Conservation (phyloP, 2,797 vertebrate genomes). For the Trachurus trachurus region DNA sequence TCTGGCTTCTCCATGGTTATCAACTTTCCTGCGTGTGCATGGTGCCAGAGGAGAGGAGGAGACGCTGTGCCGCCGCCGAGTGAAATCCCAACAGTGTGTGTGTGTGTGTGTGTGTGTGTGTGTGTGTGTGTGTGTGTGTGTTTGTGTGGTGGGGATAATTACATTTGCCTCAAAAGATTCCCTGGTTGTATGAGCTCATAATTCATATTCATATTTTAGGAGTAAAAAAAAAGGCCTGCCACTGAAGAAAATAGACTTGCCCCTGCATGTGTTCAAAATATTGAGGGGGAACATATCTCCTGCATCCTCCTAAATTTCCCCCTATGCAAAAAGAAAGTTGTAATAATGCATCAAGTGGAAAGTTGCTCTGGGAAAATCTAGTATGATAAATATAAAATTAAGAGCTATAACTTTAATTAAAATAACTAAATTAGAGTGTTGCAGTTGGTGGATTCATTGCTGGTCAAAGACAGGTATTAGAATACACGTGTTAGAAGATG, state of each 20-base stretch:
- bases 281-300: background rate
- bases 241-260: background rate
- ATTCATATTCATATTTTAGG: background rate
- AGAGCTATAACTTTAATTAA: slow-evolving; percentile 12
- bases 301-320: background rate
- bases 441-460: background rate
- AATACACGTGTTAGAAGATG: slow-evolving; percentile 3
- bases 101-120: background rate
- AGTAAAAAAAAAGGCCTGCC: background rate
- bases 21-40: background rate
- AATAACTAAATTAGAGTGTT: background rate
- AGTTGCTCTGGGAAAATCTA: background rate
- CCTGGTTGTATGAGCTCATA: background rate
- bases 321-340: background rate
- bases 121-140: background rate
- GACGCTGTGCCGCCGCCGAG: background rate
- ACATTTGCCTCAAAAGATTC: background rate
- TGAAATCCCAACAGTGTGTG: background rate
- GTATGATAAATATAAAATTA: background rate
- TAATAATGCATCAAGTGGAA: slow-evolving; percentile 5
- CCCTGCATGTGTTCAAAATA: background rate
- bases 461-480: slow-evolving; percentile 7
- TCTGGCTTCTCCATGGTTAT: background rate
- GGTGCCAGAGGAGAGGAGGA: background rate
- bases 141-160: background rate